Percentiles rank a stretch among this genome's conserved stretches.
phyloP scores from a whole-genome alignment of 2,113 vertebrate species.

The Mobula birostris region DNA sequence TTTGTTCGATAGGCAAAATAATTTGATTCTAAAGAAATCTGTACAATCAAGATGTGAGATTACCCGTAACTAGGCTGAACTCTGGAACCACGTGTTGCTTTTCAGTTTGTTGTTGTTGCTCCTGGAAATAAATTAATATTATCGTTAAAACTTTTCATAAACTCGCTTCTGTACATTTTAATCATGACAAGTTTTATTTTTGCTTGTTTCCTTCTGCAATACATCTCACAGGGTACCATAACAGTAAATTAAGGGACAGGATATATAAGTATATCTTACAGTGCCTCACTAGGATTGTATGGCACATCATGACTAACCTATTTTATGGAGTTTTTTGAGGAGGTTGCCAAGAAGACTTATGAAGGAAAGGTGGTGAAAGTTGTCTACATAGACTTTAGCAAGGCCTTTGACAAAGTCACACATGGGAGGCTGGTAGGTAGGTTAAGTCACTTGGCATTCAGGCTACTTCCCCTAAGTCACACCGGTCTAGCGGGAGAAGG shows the following conservation, averaged over 20 bases:
- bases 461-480: too few species aligned
- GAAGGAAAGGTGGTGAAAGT: too few species aligned
- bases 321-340: too few species aligned
- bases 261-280: too few species aligned
- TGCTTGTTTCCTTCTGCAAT: neutral
- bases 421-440: too few species aligned
- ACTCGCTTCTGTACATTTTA: neutral
- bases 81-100: neutral
- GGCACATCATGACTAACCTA: too few species aligned
- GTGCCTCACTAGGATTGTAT: too few species aligned
- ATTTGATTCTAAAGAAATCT: neutral
- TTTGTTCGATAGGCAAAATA: neutral
- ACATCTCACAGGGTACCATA: neutral
- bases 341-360: too few species aligned
- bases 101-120: neutral
- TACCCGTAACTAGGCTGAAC: neutral
- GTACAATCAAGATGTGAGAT: neutral
- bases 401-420: too few species aligned
- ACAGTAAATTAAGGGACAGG: neutral
- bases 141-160: neutral
- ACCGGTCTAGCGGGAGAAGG: too few species aligned
- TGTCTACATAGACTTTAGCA: too few species aligned
- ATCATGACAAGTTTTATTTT: neutral
- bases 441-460: too few species aligned
- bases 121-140: neutral